These are phyloP conservation scores for Adelphocoris suturalis DNA, from an alignment of 2,888 invertebrate genomes.

Conservation along the genomic window DNA sequence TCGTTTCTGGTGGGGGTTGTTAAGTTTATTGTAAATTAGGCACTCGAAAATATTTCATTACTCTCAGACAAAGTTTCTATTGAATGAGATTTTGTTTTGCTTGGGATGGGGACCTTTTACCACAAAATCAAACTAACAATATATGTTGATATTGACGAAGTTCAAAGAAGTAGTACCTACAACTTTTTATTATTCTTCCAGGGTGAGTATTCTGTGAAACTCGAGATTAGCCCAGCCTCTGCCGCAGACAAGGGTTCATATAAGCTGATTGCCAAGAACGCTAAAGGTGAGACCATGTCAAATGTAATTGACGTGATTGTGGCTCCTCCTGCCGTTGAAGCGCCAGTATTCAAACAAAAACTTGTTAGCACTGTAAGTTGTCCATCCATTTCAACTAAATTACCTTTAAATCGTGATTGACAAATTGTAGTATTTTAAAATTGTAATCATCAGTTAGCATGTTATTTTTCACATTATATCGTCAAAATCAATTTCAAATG, in stretches of 20 bases:
- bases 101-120: too few species aligned
- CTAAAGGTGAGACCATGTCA: conserved; percentile 94
- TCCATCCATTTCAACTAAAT: not conserved
- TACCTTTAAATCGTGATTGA: too few species aligned
- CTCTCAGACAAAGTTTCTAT: too few species aligned
- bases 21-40: too few species aligned
- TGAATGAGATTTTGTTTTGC: too few species aligned
- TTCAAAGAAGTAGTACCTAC: not conserved
- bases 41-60: too few species aligned
- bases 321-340: conserved; percentile 86
- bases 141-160: too few species aligned
- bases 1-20: too few species aligned
- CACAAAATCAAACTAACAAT: too few species aligned
- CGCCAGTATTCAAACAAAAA: conserved; percentile 89
- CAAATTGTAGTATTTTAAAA: too few species aligned
- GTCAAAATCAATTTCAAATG: too few species aligned
- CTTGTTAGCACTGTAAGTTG: conserved; percentile 86
- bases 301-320: conserved; percentile 92
- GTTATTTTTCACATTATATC: conserved; percentile 73
- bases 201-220: conserved; percentile 93
- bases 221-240: conserved; percentile 92
- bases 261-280: conserved; percentile 93
- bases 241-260: conserved; percentile 92
- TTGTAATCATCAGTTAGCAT: too few species aligned
- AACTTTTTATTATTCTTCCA: conserved; percentile 78